A percentile compares a stretch with the other conserved stretches of the same genome.
Conservation (phyloP, 2,797 vertebrate species). For the Lophius americanus region DNA sequence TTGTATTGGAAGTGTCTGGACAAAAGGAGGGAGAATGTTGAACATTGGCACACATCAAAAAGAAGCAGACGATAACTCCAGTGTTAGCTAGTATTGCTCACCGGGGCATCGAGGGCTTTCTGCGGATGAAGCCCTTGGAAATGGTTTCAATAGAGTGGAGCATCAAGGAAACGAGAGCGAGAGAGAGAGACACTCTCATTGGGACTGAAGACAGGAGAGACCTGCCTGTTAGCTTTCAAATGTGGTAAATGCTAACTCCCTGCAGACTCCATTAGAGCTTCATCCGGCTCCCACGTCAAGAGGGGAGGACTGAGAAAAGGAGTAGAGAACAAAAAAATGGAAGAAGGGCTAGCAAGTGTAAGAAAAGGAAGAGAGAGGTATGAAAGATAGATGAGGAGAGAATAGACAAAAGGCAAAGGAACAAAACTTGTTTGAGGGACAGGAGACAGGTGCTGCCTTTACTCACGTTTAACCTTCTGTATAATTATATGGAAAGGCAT, state of each 20-base stretch:
- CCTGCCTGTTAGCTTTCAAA: constrained; percentile 75
- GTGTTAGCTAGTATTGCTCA: constrained; percentile 37
- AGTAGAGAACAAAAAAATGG: constrained; percentile 23
- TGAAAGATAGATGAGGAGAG: constrained; percentile 10
- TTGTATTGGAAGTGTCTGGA: constrained; percentile 61
- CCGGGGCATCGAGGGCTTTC: constrained; percentile 45
- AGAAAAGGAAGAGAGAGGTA: constrained; percentile 25
- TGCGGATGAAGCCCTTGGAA: constrained; percentile 55
- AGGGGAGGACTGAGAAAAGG: constrained; percentile 17
- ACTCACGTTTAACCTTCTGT: constrained; percentile 8
- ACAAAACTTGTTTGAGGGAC: no score
- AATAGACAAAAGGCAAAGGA: constrained; percentile 14
- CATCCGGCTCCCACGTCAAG: constrained; percentile 51
- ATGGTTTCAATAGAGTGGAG: constrained; percentile 52
- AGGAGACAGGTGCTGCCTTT: neutral
- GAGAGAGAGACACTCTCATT: constrained; percentile 43
- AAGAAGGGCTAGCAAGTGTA: constrained; percentile 29
- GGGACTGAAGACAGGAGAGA: constrained; percentile 67
- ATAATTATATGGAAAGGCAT: constrained; percentile 1
- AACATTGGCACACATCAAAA: constrained; percentile 76
- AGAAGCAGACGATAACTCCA: constrained; percentile 44
- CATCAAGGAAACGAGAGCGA: constrained; percentile 33
- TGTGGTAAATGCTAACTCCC: constrained; percentile 81
- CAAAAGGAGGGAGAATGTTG: constrained; percentile 72
- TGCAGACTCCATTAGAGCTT: constrained; percentile 79